These are phyloP conservation scores for Pollenia angustigena DNA, from an alignment of 2,888 invertebrate species.

Conservation along the genomic window DNA sequence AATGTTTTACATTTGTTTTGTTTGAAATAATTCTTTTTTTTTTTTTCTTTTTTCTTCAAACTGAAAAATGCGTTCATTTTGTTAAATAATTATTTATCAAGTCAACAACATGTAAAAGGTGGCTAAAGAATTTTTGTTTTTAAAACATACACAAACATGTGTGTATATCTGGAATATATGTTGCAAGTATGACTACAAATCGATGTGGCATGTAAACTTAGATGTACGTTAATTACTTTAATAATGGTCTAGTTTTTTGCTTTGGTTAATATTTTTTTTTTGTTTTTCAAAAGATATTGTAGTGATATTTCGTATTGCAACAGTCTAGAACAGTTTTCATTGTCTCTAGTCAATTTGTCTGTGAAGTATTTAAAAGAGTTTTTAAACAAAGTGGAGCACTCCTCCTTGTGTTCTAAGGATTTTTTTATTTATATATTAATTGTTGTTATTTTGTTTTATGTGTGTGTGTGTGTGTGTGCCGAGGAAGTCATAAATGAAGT, in stretches of 20 bases:
- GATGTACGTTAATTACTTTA: conserved; percentile 73
- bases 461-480: background rate
- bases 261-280: background rate
- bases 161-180: background rate
- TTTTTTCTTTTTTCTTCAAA: conserved; percentile 36
- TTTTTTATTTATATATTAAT: conserved; percentile 24
- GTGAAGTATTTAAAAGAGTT: conserved; percentile 45
- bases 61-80: conserved; percentile 71
- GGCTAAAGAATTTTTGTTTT: conserved; percentile 13
- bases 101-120: conserved; percentile 68
- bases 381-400: conserved; percentile 67
- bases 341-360: conserved; percentile 15
- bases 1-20: conserved; percentile 42
- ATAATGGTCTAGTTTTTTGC: conserved; percentile 59
- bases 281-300: conserved; percentile 9
- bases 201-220: conserved; percentile 70
- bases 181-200: conserved; percentile 51
- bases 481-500: conserved; percentile 64
- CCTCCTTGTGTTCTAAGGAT: conserved; percentile 51
- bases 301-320: conserved; percentile 1
- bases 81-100: conserved; percentile 56
- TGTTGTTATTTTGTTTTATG: background rate
- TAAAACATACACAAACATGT: background rate
- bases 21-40: conserved; percentile 16
- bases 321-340: conserved; percentile 24